Evolutionary conservation across 2,888 invertebrate species (phyloP).

Genomic region (Chironomus tentans): DNA sequence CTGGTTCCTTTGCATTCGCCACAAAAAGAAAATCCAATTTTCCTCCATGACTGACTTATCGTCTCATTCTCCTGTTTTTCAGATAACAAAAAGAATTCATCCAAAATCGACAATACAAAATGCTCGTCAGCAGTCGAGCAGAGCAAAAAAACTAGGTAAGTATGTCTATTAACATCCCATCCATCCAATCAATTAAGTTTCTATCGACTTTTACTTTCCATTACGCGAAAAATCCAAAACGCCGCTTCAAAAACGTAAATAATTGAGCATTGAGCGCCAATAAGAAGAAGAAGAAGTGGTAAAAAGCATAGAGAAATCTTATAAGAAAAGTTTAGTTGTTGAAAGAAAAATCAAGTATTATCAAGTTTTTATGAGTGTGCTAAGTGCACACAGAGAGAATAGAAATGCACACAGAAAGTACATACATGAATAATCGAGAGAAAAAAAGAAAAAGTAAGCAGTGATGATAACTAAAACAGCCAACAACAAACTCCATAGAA

Average conservation of each 20-base stretch:
- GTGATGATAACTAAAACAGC: neutral
- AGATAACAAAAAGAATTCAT: neutral
- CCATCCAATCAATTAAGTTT: constrained; percentile 14
- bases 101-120: constrained; percentile 21
- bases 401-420: neutral
- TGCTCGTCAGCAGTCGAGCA: constrained; percentile 20
- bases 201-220: constrained; percentile 22
- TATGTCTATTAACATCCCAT: neutral
- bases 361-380: too few species aligned
- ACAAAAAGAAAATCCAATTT: too few species aligned
- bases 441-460: neutral
- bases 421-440: neutral
- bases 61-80: neutral
- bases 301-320: neutral
- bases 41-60: too few species aligned
- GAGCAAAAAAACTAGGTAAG: constrained; percentile 26
- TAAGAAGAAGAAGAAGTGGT: neutral
- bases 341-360: neutral
- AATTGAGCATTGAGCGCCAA: neutral
- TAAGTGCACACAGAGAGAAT: neutral
- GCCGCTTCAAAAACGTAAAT: constrained; percentile 2
- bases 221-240: neutral
- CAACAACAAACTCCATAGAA: neutral
- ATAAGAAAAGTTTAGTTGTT: neutral
- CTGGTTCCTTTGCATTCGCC: neutral